Base-by-base conservation (phyloP, 2,888 invertebrate species). In the Ecdyonurus torrentis region DNA sequence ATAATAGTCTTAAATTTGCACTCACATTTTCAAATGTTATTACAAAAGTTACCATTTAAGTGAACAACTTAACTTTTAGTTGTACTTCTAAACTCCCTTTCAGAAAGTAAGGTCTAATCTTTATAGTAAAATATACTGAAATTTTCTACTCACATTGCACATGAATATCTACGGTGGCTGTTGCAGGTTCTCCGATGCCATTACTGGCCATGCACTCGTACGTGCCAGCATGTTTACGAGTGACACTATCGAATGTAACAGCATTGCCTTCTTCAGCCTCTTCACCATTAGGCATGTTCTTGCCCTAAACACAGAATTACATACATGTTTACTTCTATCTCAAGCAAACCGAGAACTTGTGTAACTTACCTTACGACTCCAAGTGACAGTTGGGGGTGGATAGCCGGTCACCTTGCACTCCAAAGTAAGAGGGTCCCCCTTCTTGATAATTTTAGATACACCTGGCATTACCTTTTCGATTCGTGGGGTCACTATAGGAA, bases 191-290 rank as follows among this genome's bases (percentile, higher is more conserved):
- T 52, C 72, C 74, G 23, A 74, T 67, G 23, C 70, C 70, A 67
- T 78, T 79, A 64, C 75, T 74, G 25, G 78, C 78, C 18, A 74
- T 69, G 67, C 79, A 79, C 53, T 76, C 74, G 69, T 79, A 79
- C 23, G 69, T 67, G 7, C 78, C 79, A 24, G 73, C 69, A 67
- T 78, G 64, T 23, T 63, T 37, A 15, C 63, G 61, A 19, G 52
- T 62, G 19, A 64, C 72, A 22, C 71, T 70, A 2, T 70, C 68
- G 63, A 78, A 75, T 1, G 69, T 72, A 10, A 78, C 67, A 23
- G 67, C 70, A 25, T 72, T 70, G 10, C 75, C 75, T 60, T 23
- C 25, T 2, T 61, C 37, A 7, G 52, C 22, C 18, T 59, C 58
- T 58, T 66, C 64, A 52, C 66, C 66, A 19, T 52, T 60, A 1